Base-by-base conservation (phyloP, 2,797 vertebrate species). In the Melanogrammus aeglefinus region DNA sequence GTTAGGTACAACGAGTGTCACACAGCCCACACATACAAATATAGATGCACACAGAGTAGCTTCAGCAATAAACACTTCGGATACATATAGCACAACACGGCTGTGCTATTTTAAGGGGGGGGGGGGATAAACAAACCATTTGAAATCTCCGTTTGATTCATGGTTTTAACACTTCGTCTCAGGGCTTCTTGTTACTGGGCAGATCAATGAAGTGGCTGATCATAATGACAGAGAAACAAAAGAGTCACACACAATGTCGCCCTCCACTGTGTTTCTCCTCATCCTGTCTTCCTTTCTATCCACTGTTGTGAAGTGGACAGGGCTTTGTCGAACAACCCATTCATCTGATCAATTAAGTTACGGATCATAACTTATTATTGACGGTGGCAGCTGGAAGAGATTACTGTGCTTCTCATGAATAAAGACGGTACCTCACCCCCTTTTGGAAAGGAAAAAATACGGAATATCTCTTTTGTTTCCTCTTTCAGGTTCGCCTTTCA, bases 341-440 rank as follows among this genome's bases (percentile, higher is more conserved):
- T 57, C 36, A n/a, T 14, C 70, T 74, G 78, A 89, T 87, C 72
- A 70, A 88, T 84, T 80, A 75, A 41, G 66, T 78, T 82, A 87
- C 87, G 78, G 84, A 84, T 78, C 81, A 76, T 73, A 72, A 72
- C 5, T 18, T 31, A 16, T 35, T 29, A 29, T 18, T 75, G 74
- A 44, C 24, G 18, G 33, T 31, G n/a, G 63, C 63, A 69, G 63
- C 63, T 69, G 63, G 63, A 12, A 27, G 63, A 69, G 63, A 27
- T 27, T n/a, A 69, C n/a, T 69, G 63, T 69, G 63, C 63, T 69
- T 29, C 57, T 69, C 24, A 1, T 24, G 57, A 63, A 63, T 63
- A 63, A n/a, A 63, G 57, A 63, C 63, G n/a, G 63, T 69, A 27
- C n/a, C 63, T 69, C 63, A 13, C n/a, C n/a, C n/a, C 24, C 63